These are phyloP conservation scores for Zapornia atra DNA, from an alignment of 2,113 vertebrate species.

Conservation along the genomic window DNA sequence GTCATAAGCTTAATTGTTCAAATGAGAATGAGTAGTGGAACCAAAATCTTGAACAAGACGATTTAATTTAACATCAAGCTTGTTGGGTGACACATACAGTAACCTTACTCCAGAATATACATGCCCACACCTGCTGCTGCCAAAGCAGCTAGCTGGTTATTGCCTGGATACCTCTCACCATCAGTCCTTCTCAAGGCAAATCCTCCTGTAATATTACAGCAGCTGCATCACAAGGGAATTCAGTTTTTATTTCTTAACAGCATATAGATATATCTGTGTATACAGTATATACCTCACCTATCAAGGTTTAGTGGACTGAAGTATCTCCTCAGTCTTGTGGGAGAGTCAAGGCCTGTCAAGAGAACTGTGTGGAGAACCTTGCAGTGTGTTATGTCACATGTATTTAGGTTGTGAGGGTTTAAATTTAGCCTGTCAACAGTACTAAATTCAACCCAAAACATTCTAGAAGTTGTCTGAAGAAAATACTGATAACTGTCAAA, in stretches of 20 bases:
- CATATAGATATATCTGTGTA: too few species aligned
- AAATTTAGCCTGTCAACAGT: background rate
- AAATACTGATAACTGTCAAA: slow-evolving; percentile 55
- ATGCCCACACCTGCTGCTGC: accelerated
- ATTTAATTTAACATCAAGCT: background rate
- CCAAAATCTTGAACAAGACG: background rate
- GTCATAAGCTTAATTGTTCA: slow-evolving; percentile 6
- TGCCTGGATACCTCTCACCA: background rate
- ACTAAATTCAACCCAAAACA: background rate
- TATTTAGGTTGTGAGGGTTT: background rate
- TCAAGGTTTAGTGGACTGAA: background rate
- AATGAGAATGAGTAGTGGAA: background rate
- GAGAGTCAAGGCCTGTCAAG: background rate
- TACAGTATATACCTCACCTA: background rate
- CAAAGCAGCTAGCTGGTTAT: background rate
- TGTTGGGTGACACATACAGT: background rate
- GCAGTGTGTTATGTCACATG: too few species aligned
- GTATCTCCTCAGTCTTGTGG: background rate
- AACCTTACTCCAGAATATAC: background rate
- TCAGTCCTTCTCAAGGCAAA: background rate
- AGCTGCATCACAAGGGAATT: background rate
- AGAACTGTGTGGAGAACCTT: background rate
- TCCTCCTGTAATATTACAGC: background rate
- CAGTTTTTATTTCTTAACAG: accelerated
- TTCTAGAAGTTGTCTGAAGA: background rate